phyloP scores from a whole-genome alignment of 2,113 vertebrate genomes.

The Eurystomus gularis region DNA sequence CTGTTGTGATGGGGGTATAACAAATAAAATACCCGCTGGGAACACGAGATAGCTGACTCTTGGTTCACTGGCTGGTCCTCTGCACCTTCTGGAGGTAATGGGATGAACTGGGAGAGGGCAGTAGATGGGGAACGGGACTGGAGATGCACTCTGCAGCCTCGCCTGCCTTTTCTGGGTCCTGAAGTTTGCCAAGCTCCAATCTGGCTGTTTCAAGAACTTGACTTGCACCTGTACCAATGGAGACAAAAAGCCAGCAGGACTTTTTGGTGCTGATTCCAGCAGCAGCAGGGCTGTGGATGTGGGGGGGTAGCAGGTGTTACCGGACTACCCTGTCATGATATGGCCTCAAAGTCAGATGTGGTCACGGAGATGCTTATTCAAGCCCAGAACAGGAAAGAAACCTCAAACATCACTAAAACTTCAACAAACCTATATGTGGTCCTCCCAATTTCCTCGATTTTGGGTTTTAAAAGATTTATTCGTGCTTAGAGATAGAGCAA shows the following conservation, averaged over 20 bases:
- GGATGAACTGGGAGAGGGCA: not conserved
- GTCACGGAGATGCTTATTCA: not conserved
- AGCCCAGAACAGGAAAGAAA: not conserved
- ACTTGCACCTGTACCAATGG: not conserved
- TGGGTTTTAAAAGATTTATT: not conserved
- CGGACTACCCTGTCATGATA: not conserved
- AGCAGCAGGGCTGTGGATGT: not conserved
- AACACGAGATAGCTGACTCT: fast-evolving
- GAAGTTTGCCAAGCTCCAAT: not conserved
- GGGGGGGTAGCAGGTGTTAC: constrained; percentile 2
- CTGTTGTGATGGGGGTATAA: not conserved
- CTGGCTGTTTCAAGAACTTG: not conserved
- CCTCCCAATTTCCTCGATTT: fast-evolving
- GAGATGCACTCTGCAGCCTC: not conserved
- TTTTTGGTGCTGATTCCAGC: not conserved
- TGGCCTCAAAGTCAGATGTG: fast-evolving
- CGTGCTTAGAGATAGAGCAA: not conserved
- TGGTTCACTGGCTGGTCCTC: not conserved
- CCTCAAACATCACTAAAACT: not conserved
- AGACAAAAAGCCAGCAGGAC: not conserved
- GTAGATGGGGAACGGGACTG: fast-evolving
- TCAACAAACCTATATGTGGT: fast-evolving
- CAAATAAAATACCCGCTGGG: not conserved
- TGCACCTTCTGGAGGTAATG: not conserved
- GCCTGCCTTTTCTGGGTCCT: not conserved